Conservation (phyloP, 2,888 invertebrate species). For the Anorthoa munda region DNA sequence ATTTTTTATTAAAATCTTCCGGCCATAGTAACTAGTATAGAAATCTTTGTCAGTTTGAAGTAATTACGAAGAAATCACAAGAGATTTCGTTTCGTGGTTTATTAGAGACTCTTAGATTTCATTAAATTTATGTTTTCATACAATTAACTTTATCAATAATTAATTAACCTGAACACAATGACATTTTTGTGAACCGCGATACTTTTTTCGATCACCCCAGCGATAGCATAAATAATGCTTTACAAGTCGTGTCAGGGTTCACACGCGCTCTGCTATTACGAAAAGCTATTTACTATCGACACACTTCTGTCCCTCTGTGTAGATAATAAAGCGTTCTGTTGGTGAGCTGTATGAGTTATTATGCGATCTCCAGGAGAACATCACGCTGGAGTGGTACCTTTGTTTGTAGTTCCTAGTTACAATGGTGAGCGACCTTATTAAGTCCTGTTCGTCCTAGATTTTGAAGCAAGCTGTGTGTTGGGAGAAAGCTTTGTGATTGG, state of each 20-base stretch:
- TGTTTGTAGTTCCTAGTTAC: conserved; percentile 37
- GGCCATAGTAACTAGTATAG: neutral
- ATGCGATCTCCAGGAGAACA: conserved; percentile 51
- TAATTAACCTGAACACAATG: neutral
- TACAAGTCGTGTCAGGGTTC: conserved; percentile 74
- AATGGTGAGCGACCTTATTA: conserved; percentile 27
- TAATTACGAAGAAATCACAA: neutral
- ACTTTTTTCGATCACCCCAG: conserved; percentile 14
- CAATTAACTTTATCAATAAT: neutral
- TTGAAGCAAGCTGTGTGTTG: conserved; percentile 2
- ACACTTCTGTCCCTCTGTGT: conserved; percentile 82
- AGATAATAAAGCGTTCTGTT: conserved; percentile 76
- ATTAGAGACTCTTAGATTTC: neutral
- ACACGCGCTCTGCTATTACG: conserved; percentile 81
- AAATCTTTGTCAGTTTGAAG: no score
- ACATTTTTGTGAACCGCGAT: neutral
- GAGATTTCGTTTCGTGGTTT: neutral
- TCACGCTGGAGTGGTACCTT: conserved; percentile 45
- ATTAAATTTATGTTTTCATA: neutral
- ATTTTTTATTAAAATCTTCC: neutral
- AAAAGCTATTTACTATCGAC: conserved; percentile 82
- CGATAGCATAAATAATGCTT: conserved; percentile 54
- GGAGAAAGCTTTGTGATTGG: conserved; percentile 12
- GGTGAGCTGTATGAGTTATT: conserved; percentile 75
- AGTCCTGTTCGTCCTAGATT: conserved; percentile 30